Evolutionary conservation across 2,797 vertebrate genomes (phyloP).

Genomic region (Takifugu rubripes): DNA sequence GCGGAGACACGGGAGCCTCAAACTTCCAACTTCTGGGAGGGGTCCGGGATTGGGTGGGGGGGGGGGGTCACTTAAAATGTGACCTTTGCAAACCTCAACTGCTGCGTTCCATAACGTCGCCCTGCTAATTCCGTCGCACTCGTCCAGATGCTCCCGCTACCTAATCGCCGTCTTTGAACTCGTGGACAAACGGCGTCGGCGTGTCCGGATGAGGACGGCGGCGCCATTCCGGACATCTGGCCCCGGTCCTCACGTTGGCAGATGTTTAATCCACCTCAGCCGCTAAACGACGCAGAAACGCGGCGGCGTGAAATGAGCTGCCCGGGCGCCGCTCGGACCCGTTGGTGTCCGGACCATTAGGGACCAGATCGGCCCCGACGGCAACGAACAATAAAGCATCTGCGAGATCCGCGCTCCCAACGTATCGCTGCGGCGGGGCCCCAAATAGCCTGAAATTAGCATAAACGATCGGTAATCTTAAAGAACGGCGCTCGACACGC

Average conservation of each 20-base stretch:
- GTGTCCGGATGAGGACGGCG: too few relatives aligned
- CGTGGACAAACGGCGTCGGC: too few relatives aligned
- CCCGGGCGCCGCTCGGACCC: slow-evolving; percentile 65
- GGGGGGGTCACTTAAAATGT: too few relatives aligned
- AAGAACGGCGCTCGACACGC: neutral
- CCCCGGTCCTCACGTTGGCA: slow-evolving; percentile 49
- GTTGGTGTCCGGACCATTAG: slow-evolving; percentile 60
- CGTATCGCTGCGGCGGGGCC: too few relatives aligned
- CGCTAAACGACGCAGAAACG: slow-evolving; percentile 69
- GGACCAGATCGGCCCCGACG: slow-evolving; percentile 46
- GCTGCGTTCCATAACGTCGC: too few relatives aligned
- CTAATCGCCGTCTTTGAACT: too few relatives aligned
- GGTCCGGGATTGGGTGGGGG: too few relatives aligned
- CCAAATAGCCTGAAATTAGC: neutral
- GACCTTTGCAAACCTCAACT: too few relatives aligned
- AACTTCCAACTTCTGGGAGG: too few relatives aligned
- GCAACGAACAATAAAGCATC: slow-evolving; percentile 39
- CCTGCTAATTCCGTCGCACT: too few relatives aligned
- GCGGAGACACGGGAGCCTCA: too few relatives aligned
- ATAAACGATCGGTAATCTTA: neutral
- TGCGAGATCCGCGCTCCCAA: neutral
- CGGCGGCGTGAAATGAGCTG: slow-evolving; percentile 64
- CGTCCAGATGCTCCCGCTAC: too few relatives aligned
- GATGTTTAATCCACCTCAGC: slow-evolving; percentile 69
- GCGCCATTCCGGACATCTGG: neutral